A percentile compares a stretch with the other conserved stretches of the same genome.
Conservation (phyloP, 2,113 vertebrate genomes). For the Psophia crepitans region DNA sequence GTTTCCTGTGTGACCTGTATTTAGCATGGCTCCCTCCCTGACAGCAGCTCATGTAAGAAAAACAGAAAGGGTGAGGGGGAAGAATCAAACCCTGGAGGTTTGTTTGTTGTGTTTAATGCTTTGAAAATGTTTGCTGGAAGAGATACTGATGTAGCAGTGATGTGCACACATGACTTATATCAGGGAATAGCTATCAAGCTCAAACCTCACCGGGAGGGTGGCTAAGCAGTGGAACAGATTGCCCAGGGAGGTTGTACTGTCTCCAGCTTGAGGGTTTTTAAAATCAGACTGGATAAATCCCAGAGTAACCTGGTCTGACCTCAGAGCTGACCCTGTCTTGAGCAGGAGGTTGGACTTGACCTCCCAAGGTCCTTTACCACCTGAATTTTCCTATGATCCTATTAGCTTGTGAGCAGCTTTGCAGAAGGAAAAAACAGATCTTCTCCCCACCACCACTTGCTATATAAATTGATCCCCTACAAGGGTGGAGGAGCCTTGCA, state of each 20-base stretch:
- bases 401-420: constrained; percentile 17
- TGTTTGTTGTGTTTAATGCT: neutral
- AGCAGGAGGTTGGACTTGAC: neutral
- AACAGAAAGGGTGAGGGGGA: neutral
- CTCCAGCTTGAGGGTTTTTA: neutral
- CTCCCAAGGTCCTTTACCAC: neutral
- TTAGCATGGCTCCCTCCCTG: neutral
- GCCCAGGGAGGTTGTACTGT: neutral
- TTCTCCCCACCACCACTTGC: neutral
- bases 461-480: neutral
- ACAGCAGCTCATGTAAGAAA: neutral
- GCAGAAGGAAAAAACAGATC: neutral
- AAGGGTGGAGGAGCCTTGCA: neutral
- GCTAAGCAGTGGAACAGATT: neutral
- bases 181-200: neutral
- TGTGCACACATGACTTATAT: neutral
- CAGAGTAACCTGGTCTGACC: neutral
- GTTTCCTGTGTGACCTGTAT: neutral
- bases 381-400: constrained; percentile 2
- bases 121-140: constrained; percentile 1
- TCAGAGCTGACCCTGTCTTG: neutral
- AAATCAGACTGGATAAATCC: neutral
- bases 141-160: neutral
- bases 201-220: neutral
- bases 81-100: neutral